phyloP scores from a whole-genome alignment of 1,140 invertebrate genomes.

The Halyomorpha halys region DNA sequence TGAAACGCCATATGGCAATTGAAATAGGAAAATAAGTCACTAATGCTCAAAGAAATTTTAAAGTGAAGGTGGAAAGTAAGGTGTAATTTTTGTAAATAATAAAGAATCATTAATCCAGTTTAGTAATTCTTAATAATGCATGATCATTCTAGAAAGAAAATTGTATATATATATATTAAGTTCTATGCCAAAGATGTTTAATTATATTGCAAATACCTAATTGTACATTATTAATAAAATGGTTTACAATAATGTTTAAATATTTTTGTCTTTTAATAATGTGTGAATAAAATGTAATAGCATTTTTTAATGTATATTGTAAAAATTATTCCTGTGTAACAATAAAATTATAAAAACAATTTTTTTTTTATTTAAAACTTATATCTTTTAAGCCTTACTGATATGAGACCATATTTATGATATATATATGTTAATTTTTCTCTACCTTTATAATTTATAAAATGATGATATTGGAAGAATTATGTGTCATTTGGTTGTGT shows the following conservation, averaged over 20 bases:
- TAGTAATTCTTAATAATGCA: constrained; percentile 11
- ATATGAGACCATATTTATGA: too few species aligned
- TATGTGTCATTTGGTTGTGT: too few species aligned
- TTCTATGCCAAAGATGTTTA: constrained; percentile 25
- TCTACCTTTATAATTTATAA: too few species aligned
- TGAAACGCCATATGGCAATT: neutral
- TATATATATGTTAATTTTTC: too few species aligned
- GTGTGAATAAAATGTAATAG: constrained; percentile 22
- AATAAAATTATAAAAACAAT: constrained; percentile 14
- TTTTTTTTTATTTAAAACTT: too few species aligned
- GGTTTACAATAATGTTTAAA: constrained; percentile 20
- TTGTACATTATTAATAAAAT: constrained; percentile 20
- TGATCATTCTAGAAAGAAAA: constrained; percentile 6
- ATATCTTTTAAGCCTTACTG: too few species aligned
- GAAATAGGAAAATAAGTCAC: neutral
- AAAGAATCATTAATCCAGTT: neutral
- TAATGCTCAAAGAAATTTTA: constrained; percentile 11
- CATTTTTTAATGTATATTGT: constrained; percentile 28
- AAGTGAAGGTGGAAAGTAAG: neutral
- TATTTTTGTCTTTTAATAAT: constrained; percentile 28
- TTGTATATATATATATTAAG: constrained; percentile 22
- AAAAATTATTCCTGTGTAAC: constrained; percentile 23
- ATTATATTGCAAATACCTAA: constrained; percentile 19
- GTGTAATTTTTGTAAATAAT: constrained; percentile 15
- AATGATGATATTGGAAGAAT: too few species aligned